Conservation (phyloP, 2,113 vertebrate species). For the Alaudala cheleensis region DNA sequence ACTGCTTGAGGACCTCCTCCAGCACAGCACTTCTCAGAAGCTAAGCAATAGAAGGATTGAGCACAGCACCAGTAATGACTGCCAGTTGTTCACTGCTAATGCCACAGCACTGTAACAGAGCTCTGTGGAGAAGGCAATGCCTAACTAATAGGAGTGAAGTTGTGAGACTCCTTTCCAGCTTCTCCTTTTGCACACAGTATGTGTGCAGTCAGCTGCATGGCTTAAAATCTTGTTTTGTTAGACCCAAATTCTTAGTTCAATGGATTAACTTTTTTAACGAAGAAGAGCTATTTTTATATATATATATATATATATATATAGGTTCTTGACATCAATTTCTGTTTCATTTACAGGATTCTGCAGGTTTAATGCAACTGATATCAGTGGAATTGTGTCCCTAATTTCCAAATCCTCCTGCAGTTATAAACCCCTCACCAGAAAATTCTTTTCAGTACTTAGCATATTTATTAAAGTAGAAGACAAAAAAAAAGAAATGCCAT, state of each 20-base stretch:
- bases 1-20: neutral
- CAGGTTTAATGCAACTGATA: neutral
- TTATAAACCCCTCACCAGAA: neutral
- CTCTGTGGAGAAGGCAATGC: neutral
- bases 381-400: neutral
- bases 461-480: neutral
- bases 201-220: neutral
- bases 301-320: no score
- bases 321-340: neutral
- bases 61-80: neutral
- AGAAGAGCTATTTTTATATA: neutral
- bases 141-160: neutral
- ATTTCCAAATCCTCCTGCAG: neutral
- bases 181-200: neutral
- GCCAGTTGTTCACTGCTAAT: neutral
- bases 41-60: neutral
- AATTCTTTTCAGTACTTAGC: neutral
- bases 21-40: neutral
- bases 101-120: neutral
- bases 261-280: neutral
- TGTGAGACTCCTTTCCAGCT: neutral
- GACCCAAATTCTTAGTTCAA: neutral
- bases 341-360: neutral
- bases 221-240: neutral
- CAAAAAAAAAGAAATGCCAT: neutral